These are phyloP conservation scores for Tenodera sinensis DNA, from an alignment of 2,888 invertebrate genomes.

Conservation along the genomic window DNA sequence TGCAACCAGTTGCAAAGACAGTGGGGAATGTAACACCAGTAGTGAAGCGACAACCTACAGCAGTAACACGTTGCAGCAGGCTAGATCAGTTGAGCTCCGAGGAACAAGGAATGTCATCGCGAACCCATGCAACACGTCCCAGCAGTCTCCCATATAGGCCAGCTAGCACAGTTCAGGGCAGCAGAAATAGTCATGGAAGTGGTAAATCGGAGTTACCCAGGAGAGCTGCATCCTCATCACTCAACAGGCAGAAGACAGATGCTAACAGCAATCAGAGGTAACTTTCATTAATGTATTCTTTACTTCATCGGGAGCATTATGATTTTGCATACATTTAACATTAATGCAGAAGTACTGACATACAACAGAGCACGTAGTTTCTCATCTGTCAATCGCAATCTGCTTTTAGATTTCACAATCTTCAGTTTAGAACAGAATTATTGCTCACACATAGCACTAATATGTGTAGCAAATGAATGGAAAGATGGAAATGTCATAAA, in stretches of 20 bases:
- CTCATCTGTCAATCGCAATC: too few species aligned
- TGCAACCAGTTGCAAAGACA: not conserved
- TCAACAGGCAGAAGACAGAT: slow-evolving; percentile 47
- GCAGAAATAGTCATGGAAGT: slow-evolving; percentile 38
- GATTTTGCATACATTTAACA: too few species aligned
- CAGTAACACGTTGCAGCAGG: slow-evolving; percentile 13
- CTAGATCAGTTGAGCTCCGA: slow-evolving; percentile 11
- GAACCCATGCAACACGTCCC: slow-evolving; percentile 47
- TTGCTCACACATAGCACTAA: too few species aligned
- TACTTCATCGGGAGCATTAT: too few species aligned
- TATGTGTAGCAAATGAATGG: too few species aligned
- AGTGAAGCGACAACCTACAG: slow-evolving; percentile 1
- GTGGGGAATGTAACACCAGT: not conserved
- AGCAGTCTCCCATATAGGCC: slow-evolving; percentile 68
- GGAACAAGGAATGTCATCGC: not conserved
- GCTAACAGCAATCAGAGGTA: not conserved
- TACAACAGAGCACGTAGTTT: too few species aligned
- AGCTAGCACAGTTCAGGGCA: slow-evolving; percentile 37
- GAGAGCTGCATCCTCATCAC: slow-evolving; percentile 66
- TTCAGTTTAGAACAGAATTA: too few species aligned
- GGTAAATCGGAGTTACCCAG: slow-evolving; percentile 47
- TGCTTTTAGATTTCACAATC: too few species aligned
- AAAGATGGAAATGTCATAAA: too few species aligned
- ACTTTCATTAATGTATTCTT: too few species aligned
- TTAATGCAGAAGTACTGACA: too few species aligned